Percentiles rank a stretch among this genome's conserved stretches.
phyloP scores from a whole-genome alignment of 2,888 invertebrate genomes.

The Spicauda simplicius region DNA sequence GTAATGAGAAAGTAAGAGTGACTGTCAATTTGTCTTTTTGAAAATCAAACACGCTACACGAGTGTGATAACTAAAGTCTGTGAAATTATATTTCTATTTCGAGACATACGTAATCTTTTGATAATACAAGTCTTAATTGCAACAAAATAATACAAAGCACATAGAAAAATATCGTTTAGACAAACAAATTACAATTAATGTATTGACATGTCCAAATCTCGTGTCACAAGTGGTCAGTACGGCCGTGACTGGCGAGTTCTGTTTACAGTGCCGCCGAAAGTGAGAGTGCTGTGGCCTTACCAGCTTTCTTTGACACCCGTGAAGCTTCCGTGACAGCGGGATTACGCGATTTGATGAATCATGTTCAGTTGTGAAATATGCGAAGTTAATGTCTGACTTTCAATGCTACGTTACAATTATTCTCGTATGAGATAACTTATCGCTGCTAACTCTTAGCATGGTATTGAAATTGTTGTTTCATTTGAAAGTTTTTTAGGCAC shows the following conservation, averaged over 20 bases:
- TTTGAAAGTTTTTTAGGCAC: too few relatives aligned
- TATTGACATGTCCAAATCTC: neutral
- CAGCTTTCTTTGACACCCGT: slow-evolving; percentile 38
- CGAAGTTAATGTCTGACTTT: neutral
- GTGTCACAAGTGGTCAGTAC: neutral
- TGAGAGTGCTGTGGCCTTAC: slow-evolving; percentile 31
- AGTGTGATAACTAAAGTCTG: too few relatives aligned
- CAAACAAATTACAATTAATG: neutral
- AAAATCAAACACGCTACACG: too few relatives aligned
- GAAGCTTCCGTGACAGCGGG: slow-evolving; percentile 17
- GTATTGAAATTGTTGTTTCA: too few relatives aligned
- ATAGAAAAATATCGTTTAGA: neutral
- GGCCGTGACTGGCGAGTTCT: slow-evolving; percentile 24
- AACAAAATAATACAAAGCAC: neutral
- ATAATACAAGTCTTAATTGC: too few relatives aligned
- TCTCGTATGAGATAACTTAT: too few relatives aligned
- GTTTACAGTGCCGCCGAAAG: slow-evolving; percentile 28
- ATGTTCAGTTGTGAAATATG: neutral
- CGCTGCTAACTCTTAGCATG: too few relatives aligned
- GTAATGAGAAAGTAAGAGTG: too few relatives aligned
- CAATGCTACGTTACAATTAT: too few relatives aligned
- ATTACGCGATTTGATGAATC: neutral
- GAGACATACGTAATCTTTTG: too few relatives aligned
- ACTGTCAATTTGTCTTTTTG: too few relatives aligned
- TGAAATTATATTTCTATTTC: too few relatives aligned